A percentile compares a stretch with the other conserved stretches of the same genome.
These are phyloP conservation scores for Sphenodon punctatus DNA, from an alignment of 2,797 vertebrate genomes.

Conservation along the genomic window DNA sequence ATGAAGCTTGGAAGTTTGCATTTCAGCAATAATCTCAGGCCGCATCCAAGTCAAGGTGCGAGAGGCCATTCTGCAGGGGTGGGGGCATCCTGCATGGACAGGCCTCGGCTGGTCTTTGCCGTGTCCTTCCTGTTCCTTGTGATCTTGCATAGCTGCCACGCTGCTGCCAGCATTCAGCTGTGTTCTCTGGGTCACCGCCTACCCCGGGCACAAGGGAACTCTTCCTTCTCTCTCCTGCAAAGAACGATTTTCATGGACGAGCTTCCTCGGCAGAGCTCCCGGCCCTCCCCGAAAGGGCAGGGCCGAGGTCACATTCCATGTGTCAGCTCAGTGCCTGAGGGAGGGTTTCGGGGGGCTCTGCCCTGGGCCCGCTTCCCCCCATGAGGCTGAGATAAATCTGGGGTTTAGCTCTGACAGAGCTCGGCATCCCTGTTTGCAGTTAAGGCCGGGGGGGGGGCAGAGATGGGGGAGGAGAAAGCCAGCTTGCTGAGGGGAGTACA, in stretches of 20 bases:
- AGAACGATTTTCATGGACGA: neutral
- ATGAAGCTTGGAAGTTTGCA: neutral
- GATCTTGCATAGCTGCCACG: neutral
- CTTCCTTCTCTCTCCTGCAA: neutral
- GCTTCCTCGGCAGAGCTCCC: too few species aligned
- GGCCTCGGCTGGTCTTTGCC: too few species aligned
- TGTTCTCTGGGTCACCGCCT: too few species aligned
- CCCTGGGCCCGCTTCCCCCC: neutral
- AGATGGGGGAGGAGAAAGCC: neutral
- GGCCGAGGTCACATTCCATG: neutral
- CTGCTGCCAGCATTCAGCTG: neutral
- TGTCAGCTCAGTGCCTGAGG: neutral
- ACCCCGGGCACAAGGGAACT: neutral
- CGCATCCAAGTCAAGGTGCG: neutral
- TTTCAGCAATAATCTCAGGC: neutral
- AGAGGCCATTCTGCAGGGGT: too few species aligned
- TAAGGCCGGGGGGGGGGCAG: neutral
- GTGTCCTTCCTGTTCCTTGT: too few species aligned
- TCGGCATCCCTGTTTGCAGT: neutral
- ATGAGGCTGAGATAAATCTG: fast-evolving
- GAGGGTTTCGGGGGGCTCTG: neutral
- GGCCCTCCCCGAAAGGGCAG: neutral
- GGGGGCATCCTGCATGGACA: too few species aligned
- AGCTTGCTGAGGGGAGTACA: neutral
- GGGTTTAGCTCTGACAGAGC: neutral